Conservation (phyloP, 2,113 vertebrate genomes). For the Fulica atra region DNA sequence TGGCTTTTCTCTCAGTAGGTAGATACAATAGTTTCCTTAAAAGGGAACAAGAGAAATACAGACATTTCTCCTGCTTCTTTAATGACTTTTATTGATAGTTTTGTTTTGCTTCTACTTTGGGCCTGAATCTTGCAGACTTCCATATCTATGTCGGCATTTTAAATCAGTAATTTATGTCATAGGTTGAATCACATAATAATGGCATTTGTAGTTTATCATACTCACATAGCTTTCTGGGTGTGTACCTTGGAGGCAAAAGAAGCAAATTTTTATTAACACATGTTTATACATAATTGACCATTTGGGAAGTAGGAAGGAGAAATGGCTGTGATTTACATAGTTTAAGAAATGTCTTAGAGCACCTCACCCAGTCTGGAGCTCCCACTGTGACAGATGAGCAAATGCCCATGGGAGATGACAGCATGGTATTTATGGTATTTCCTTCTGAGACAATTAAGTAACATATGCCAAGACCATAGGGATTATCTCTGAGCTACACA, state of each 20-base stretch:
- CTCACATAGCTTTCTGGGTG: constrained; percentile 75
- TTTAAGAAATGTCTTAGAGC: constrained; percentile 84
- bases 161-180: constrained; percentile 75
- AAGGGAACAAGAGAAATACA: not conserved
- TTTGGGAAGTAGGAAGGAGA: constrained; percentile 77
- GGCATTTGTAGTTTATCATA: constrained; percentile 72
- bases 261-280: constrained; percentile 83
- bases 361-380: constrained; percentile 85
- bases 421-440: constrained; percentile 86
- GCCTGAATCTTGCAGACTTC: constrained; percentile 2
- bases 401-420: constrained; percentile 85
- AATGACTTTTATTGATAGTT: constrained; percentile 17
- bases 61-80: not conserved
- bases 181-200: constrained; percentile 70
- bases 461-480: constrained; percentile 88
- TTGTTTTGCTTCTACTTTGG: constrained; percentile 8
- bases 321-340: constrained; percentile 82
- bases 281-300: constrained; percentile 83
- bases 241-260: constrained; percentile 78
- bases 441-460: constrained; percentile 88
- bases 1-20: not conserved
- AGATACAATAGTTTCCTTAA: not conserved
- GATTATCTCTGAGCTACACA: constrained; percentile 85
- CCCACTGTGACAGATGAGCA: constrained; percentile 85
- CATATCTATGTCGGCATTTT: constrained; percentile 49